These are phyloP conservation scores for Pseudomyrmex concolor DNA, from an alignment of 1,140 invertebrate species.

Conservation along the genomic window DNA sequence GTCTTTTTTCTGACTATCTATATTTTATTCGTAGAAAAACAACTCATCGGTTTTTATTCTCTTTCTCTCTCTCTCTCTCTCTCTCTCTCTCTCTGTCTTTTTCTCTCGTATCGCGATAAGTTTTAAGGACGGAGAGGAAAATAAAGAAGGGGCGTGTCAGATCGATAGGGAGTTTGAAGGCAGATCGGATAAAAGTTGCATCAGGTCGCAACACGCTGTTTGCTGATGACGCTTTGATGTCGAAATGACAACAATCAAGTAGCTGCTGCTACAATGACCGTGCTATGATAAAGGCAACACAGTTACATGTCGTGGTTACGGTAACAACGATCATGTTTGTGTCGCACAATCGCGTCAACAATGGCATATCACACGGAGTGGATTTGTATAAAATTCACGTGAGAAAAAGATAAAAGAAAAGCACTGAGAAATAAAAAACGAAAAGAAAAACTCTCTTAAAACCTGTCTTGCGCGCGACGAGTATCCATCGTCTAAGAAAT, in stretches of 20 bases:
- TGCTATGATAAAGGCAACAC: slow-evolving; percentile 44
- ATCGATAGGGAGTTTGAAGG: slow-evolving; percentile 31
- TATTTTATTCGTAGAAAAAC: too few species aligned
- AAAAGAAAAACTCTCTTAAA: too few species aligned
- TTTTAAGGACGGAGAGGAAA: not conserved
- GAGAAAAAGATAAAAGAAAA: not conserved
- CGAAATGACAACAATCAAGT: slow-evolving; percentile 44
- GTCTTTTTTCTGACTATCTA: too few species aligned
- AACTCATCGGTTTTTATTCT: too few species aligned
- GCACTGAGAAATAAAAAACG: too few species aligned
- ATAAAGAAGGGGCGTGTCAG: not conserved
- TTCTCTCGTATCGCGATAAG: not conserved
- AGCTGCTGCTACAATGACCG: slow-evolving; percentile 36
- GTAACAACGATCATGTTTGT: slow-evolving; percentile 31
- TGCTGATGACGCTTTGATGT: slow-evolving; percentile 45
- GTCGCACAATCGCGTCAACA: not conserved
- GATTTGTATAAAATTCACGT: not conserved
- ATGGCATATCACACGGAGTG: not conserved
- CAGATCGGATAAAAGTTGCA: slow-evolving; percentile 16
- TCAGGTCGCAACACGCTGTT: slow-evolving; percentile 19
- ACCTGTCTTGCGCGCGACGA: not conserved
- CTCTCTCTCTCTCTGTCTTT: not conserved
- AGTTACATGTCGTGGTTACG: slow-evolving; percentile 26
- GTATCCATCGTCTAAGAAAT: not conserved
- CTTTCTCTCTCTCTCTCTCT: too few species aligned